Evolutionary conservation across 2,797 vertebrate species (phyloP).

Genomic region (Gephyroberyx darwinii): DNA sequence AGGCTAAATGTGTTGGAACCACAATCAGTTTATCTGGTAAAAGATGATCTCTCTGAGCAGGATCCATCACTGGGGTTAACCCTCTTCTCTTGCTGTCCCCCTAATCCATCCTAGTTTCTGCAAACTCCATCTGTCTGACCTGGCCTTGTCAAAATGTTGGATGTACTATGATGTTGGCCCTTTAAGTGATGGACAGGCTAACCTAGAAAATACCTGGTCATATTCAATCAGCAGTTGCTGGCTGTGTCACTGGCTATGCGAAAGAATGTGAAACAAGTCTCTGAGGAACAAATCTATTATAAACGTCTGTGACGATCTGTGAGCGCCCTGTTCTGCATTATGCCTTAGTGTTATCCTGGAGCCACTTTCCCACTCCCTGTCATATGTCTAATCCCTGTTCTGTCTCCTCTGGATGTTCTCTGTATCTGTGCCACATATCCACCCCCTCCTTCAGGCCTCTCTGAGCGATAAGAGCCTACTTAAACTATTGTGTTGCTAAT

Average conservation of each 20-base stretch:
- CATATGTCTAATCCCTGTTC: not conserved
- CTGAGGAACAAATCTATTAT: conserved; percentile 5
- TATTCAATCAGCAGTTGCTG: too few species aligned
- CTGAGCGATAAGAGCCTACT: conserved; percentile 1
- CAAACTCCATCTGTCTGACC: conserved; percentile 59
- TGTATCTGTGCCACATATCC: not conserved
- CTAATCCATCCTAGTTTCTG: conserved; percentile 54
- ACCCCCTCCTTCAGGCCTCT: not conserved
- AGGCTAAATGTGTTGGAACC: conserved; percentile 43
- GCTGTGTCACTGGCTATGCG: not conserved
- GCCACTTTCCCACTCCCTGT: not conserved
- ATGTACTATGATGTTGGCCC: conserved; percentile 23
- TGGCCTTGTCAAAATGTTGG: conserved; percentile 1
- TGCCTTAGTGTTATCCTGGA: not conserved
- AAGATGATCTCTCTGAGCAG: conserved; percentile 13
- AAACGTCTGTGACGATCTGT: not conserved
- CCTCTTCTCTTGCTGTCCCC: conserved; percentile 18
- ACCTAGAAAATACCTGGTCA: not conserved
- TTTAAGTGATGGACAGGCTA: not conserved
- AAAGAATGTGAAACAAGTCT: not conserved
- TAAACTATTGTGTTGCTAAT: not conserved
- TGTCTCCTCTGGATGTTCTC: conserved; percentile 16
- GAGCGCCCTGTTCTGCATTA: not conserved
- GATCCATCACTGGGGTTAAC: conserved; percentile 41
- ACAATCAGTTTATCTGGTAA: conserved; percentile 31